Evolutionary conservation across 2,888 invertebrate species (phyloP), one percentile per base, ranked within the genome.

Genomic region (Stenodema calcarata): DNA sequence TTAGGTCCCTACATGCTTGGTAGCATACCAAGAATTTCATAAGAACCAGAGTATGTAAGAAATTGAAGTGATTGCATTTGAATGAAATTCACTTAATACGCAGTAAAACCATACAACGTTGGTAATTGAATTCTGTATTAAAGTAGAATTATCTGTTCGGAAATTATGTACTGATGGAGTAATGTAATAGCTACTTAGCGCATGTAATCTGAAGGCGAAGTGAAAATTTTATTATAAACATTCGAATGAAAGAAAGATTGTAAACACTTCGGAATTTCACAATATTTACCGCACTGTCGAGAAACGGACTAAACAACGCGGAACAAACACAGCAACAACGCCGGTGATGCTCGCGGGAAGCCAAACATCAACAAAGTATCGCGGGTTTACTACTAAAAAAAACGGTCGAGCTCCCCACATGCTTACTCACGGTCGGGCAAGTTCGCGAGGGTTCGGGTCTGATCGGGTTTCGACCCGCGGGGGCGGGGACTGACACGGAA

Each of bases 331-430:
- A 18, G 54, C 4, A 18, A 18, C 54, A 6, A 4, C 4, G 35
- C 41, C 30, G 35, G 4, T 62, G 62, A 7, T 1, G 54, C 28
- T 28, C 1, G 18, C 78, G 23, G 23, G 44, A 18, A 16, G 27
- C 47, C 54, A 80, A 80, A 80, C 80, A 35, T 80, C 80, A 80
- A 80, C 80, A 80, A 80, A 54, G 50, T 54, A 16, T 28, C 27
- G 41, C 78, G 42, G 50, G 80, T 54, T 80, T 80, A 80, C 80
- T 80, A 80, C 80, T 80, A 80, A 80, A 54, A 79, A 79, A 50
- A 23, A 27, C 14, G 30, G 50, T 11, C 7, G 47, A 50, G 80
- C 7, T 14, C 16, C 47, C 79, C 79, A 79, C 47, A 79, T 79
- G 79, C 27, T 50, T 23, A 35, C 41, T 18, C 78, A 41, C 23